Conservation (phyloP, 2,888 invertebrate species). For the Tenthredo distinguenda region DNA sequence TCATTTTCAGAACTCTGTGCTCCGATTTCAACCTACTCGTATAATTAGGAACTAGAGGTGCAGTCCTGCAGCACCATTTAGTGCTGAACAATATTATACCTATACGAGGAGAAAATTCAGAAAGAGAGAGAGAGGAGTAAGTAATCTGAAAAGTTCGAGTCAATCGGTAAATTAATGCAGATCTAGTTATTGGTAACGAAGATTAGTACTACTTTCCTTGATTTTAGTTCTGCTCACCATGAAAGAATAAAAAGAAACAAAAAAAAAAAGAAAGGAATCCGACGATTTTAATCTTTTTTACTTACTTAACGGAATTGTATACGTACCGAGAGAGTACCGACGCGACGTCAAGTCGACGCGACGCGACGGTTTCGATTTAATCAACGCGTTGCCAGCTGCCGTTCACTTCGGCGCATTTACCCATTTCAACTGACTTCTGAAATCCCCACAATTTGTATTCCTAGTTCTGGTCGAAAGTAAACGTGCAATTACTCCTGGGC, state of each 20-base stretch:
- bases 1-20: background rate
- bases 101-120: background rate
- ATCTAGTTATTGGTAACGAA: background rate
- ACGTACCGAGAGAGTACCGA: background rate
- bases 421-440: slow-evolving; percentile 36
- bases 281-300: background rate
- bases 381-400: slow-evolving; percentile 19
- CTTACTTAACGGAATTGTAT: background rate
- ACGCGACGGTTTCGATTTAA: slow-evolving; percentile 33
- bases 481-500: slow-evolving; percentile 38
- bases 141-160: too few species aligned
- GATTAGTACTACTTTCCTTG: background rate
- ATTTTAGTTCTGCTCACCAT: background rate
- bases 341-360: slow-evolving; percentile 8
- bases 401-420: slow-evolving; percentile 9
- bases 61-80: background rate
- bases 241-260: background rate
- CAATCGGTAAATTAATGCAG: too few species aligned
- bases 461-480: slow-evolving; percentile 32
- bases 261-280: background rate
- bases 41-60: background rate
- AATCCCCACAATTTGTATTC: slow-evolving; percentile 41
- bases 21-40: background rate
- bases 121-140: background rate
- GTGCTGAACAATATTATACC: background rate